These are phyloP conservation scores for Triplophysa tibetana DNA, from an alignment of 2,113 vertebrate species.

Conservation along the genomic window DNA sequence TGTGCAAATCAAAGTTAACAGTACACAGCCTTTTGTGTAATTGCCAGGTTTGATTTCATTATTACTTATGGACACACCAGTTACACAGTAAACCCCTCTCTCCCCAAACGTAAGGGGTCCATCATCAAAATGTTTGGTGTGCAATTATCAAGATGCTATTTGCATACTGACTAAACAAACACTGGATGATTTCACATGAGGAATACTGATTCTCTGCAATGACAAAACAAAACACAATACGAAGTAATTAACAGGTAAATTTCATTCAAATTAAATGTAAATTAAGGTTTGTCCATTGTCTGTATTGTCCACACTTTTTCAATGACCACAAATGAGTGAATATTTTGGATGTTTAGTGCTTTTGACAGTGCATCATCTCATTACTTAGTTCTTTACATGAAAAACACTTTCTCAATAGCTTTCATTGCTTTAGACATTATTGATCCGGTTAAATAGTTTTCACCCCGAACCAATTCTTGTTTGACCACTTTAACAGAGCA, in stretches of 20 bases:
- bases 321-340: background rate
- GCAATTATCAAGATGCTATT: slow-evolving; percentile 27
- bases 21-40: slow-evolving; percentile 74
- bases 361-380: background rate
- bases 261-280: background rate
- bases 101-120: background rate
- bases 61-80: slow-evolving; percentile 60
- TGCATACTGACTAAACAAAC: slow-evolving; percentile 18
- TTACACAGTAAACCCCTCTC: background rate
- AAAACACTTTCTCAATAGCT: background rate
- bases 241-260: background rate
- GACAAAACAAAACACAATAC: background rate
- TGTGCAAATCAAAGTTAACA: slow-evolving; percentile 76
- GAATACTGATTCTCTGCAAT: slow-evolving; percentile 9
- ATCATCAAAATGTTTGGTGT: slow-evolving; percentile 5
- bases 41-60: slow-evolving; percentile 69
- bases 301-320: background rate
- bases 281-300: background rate
- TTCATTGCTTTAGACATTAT: slow-evolving; percentile 5
- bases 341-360: background rate
- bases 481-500: background rate
- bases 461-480: background rate
- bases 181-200: slow-evolving; percentile 5
- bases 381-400: background rate
- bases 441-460: background rate